Percentiles rank a stretch among this genome's conserved stretches.
These are phyloP conservation scores for Papilio demoleus DNA, from an alignment of 2,888 invertebrate genomes.

Conservation along the genomic window DNA sequence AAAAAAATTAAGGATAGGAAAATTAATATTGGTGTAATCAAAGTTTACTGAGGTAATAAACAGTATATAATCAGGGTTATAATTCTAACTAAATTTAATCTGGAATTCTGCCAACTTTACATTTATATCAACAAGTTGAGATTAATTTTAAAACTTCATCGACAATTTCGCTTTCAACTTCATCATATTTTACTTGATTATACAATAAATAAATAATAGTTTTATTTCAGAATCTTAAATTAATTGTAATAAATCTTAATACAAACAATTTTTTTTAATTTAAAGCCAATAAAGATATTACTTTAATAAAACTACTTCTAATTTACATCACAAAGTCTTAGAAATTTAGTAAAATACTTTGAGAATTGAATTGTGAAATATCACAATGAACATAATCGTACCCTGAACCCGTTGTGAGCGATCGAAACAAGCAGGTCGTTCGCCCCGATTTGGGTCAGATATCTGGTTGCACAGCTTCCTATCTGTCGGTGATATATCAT, in stretches of 20 bases:
- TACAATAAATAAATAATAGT: background rate
- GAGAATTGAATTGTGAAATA: background rate
- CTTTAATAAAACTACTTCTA: too few relatives aligned
- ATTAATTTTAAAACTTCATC: slow-evolving; percentile 6
- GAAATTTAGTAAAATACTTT: background rate
- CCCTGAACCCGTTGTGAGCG: slow-evolving; percentile 9
- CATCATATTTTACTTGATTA: background rate
- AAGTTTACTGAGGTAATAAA: background rate
- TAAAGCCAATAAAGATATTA: too few relatives aligned
- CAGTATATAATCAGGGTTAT: slow-evolving; percentile 2
- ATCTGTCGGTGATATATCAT: slow-evolving; percentile 36
- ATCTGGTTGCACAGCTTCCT: slow-evolving; percentile 36
- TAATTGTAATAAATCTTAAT: too few relatives aligned
- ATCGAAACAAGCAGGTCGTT: slow-evolving; percentile 35
- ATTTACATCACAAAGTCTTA: too few relatives aligned
- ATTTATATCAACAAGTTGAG: slow-evolving; percentile 36
- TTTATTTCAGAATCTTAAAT: too few relatives aligned
- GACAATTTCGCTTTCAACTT: background rate
- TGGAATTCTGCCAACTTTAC: slow-evolving; percentile 31
- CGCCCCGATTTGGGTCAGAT: slow-evolving; percentile 33
- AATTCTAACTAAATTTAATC: background rate
- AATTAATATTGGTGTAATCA: background rate
- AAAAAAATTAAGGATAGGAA: background rate
- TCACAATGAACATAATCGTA: slow-evolving; percentile 7
- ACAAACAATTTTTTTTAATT: too few relatives aligned